Base-by-base conservation (phyloP, 2,888 invertebrate genomes). In the Hermodice carunculata region DNA sequence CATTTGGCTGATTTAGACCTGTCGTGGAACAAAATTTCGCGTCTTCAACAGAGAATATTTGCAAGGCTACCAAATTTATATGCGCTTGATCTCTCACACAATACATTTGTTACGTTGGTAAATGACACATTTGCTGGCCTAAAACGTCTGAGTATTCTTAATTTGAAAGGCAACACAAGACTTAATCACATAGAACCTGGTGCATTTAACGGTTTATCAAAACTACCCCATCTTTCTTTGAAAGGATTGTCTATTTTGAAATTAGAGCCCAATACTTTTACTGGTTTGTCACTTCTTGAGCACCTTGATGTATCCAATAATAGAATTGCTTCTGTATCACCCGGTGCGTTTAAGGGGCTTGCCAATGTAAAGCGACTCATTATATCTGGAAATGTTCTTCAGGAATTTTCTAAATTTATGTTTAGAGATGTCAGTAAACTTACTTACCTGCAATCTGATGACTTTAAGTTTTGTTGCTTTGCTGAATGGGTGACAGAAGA, bases 391-490 rank as follows among this genome's bases (percentile, higher is more conserved):
- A 57, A 60, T 26, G n/a, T 24, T 22, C 31, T 17, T 11, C 26
- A 37, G 5, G 31, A 22, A 3, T 42, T 64, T 28, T n/a, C 17
- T 24, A 32, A 22, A 29, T 29, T n/a, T 40, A 34, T 24, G 6
- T 42, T 64, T 2, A 26, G 49, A 26, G 28, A 40, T 22, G 28
- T 69, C 32, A 29, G 2, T 6, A 11, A 44, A 22, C 34, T 71
- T 32, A 24, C 24, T 4, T 37, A 37, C 24, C 49, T 69, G 44
- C 31, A 37, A 34, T 43, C 24, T 24, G 59, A 60, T 32, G 3
- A 44, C 17, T 64, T 44, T 31, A 59, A 52, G 48, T 49, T 49
- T 34, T 65, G 65, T 49, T 65, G 65, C 44, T 61, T 61, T 22
- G 60, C 53, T 3, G 42, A 54, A n/a, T 29, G 42, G 3, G 34